Percentiles rank a stretch among this genome's conserved stretches.
These are phyloP conservation scores for Zaprionus gabonicus DNA, from an alignment of 1,140 invertebrate genomes.

Conservation along the genomic window DNA sequence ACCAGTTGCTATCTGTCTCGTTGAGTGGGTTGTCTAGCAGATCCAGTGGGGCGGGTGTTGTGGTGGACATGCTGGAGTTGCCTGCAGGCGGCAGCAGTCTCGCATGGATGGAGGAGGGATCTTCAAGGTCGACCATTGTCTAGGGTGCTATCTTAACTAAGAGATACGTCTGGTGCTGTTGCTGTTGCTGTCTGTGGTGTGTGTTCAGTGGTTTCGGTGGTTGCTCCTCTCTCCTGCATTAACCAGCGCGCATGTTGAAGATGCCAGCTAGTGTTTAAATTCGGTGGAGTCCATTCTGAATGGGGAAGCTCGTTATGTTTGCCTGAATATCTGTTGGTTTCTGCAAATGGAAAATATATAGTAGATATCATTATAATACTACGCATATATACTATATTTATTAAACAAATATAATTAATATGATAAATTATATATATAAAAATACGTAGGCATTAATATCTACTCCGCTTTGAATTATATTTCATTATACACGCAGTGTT, in stretches of 20 bases:
- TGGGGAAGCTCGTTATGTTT: neutral
- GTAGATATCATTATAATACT: no score
- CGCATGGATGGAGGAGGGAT: neutral
- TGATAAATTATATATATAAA: neutral
- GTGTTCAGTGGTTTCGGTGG: constrained; percentile 3
- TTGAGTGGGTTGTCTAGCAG: constrained; percentile 31
- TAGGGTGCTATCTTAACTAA: neutral
- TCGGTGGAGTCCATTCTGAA: neutral
- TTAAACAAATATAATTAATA: neutral
- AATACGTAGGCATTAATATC: no score
- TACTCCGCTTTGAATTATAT: neutral
- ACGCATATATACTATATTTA: neutral
- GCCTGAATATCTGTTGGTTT: neutral
- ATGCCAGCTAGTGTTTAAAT: neutral
- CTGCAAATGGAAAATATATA: neutral
- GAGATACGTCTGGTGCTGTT: neutral
- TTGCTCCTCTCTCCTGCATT: neutral
- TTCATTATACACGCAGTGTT: neutral
- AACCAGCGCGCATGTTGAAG: neutral
- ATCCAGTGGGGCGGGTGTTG: constrained; percentile 17
- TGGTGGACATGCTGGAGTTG: constrained; percentile 7
- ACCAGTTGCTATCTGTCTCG: constrained; percentile 50
- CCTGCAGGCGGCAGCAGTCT: constrained; percentile 5
- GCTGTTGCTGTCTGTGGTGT: neutral
- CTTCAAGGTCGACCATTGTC: constrained; percentile 26